Evolutionary conservation across 2,888 invertebrate species (phyloP).

Genomic region (Eristalis intricaria): DNA sequence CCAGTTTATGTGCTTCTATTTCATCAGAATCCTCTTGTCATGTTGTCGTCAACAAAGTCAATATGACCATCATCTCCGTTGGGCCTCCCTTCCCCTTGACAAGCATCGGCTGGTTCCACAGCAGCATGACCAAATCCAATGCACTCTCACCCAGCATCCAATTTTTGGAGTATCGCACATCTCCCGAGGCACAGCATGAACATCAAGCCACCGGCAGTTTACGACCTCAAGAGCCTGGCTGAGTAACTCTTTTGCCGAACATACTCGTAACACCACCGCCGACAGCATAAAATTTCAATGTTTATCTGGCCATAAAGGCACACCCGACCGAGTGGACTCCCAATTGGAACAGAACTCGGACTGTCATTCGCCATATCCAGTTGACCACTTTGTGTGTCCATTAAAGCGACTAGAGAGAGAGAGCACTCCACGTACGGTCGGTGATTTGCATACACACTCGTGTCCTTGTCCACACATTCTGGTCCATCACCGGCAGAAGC

Average conservation of each 20-base stretch:
- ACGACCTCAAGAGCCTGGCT: constrained; percentile 51
- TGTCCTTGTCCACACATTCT: constrained; percentile 8
- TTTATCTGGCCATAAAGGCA: constrained; percentile 67
- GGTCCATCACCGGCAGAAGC: neutral
- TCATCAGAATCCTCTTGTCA: too few relatives aligned
- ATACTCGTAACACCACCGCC: constrained; percentile 41
- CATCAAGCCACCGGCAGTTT: constrained; percentile 56
- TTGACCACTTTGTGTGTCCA: constrained; percentile 60
- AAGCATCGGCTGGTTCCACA: neutral
- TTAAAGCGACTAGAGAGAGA: constrained; percentile 43
- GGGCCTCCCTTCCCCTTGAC: neutral
- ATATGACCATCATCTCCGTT: too few relatives aligned
- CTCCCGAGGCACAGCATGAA: neutral
- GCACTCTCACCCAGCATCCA: neutral
- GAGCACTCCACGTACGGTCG: constrained; percentile 3
- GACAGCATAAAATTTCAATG: constrained; percentile 69
- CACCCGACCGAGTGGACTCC: constrained; percentile 39
- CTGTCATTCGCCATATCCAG: constrained; percentile 17
- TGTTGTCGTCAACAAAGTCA: too few relatives aligned
- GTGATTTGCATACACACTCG: constrained; percentile 68
- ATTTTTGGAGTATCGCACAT: neutral
- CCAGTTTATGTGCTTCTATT: too few relatives aligned
- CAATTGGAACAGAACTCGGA: constrained; percentile 37
- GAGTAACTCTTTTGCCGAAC: constrained; percentile 35
- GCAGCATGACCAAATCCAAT: too few relatives aligned